Conservation (phyloP, 2,113 vertebrate genomes). For the Nanorana parkeri region DNA sequence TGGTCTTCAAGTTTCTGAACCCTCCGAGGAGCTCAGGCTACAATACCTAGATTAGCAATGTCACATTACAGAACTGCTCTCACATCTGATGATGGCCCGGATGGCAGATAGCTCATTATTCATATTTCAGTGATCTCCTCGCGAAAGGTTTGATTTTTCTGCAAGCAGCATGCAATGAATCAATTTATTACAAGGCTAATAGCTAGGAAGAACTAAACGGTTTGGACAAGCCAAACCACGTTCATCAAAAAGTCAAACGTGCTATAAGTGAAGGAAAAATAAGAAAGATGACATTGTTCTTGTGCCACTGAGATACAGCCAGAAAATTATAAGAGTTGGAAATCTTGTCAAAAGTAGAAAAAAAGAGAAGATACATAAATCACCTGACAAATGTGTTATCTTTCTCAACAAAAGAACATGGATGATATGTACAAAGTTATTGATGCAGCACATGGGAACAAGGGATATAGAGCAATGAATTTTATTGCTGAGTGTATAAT, state of each 20-base stretch:
- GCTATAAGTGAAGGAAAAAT: conserved; percentile 52
- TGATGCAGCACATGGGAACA: conserved; percentile 2
- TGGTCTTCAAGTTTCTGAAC: neutral
- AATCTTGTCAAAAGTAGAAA: conserved; percentile 44
- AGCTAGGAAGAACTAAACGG: conserved; percentile 53
- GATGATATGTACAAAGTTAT: neutral
- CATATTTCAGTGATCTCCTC: conserved; percentile 46
- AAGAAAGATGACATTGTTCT: conserved; percentile 54
- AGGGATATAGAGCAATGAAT: neutral
- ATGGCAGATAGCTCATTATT: conserved; percentile 49
- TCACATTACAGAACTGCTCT: conserved; percentile 34
- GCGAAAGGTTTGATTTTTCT: conserved; percentile 52
- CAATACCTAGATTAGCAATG: conserved; percentile 46
- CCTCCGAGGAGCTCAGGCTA: neutral
- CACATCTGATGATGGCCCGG: conserved; percentile 35
- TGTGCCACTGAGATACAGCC: conserved; percentile 6
- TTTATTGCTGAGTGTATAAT: neutral
- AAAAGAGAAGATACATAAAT: conserved; percentile 33
- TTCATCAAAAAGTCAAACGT: conserved; percentile 55
- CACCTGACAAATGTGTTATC: conserved; percentile 37
- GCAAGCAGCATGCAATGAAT: conserved; percentile 47
- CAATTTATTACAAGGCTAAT: conserved; percentile 56
- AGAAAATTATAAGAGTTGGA: conserved; percentile 42
- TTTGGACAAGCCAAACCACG: conserved; percentile 51
- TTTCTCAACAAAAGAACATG: conserved; percentile 2